phyloP scores from a whole-genome alignment of 2,797 vertebrate genomes.

The Synaphobranchus kaupii region DNA sequence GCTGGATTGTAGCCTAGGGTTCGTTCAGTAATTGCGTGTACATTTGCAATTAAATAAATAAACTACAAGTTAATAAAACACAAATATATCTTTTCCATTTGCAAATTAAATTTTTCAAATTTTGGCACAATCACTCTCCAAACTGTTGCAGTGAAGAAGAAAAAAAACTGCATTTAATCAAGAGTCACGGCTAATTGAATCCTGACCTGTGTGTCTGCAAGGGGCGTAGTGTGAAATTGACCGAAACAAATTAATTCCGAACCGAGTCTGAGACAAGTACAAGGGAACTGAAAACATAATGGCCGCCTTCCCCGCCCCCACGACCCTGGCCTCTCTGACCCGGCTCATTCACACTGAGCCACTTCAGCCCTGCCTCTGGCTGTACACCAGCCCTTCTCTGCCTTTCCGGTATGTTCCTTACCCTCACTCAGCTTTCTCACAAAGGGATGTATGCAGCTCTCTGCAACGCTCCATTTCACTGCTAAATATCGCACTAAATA shows the following conservation, averaged over 20 bases:
- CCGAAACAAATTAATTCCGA: neutral
- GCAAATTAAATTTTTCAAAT: neutral
- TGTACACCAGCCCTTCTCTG: neutral
- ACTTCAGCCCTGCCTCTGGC: neutral
- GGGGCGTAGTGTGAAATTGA: neutral
- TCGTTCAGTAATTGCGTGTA: neutral
- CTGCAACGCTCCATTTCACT: neutral
- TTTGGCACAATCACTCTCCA: neutral
- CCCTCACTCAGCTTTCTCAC: neutral
- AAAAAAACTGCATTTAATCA: neutral
- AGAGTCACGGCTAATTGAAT: neutral
- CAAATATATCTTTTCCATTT: neutral
- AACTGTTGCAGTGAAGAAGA: neutral
- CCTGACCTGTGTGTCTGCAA: neutral
- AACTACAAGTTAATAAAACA: neutral
- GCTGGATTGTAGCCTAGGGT: neutral
- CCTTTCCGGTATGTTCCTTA: neutral
- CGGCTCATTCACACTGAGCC: conserved; percentile 4
- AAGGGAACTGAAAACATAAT: neutral
- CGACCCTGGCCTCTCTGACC: neutral
- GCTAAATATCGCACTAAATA: neutral
- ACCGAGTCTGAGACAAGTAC: neutral
- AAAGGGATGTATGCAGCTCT: neutral
- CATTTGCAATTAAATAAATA: neutral
- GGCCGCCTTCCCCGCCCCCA: neutral